A percentile compares a stretch with the other conserved stretches of the same genome.
Evolutionary conservation across 2,888 invertebrate species (phyloP).

Genomic region (Sabatieria punctata): DNA sequence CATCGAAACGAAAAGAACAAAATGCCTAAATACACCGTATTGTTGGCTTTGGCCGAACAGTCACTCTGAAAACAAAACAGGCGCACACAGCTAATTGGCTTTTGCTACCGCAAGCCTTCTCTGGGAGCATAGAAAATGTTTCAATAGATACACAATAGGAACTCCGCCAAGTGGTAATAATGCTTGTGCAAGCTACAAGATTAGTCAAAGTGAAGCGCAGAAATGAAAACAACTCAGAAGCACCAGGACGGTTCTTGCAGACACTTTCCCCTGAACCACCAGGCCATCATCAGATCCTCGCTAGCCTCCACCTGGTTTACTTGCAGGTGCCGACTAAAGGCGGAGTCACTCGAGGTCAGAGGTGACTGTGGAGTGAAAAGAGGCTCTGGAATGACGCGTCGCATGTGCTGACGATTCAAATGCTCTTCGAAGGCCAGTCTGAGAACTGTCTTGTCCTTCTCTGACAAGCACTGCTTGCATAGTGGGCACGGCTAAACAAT

Average conservation of each 20-base stretch:
- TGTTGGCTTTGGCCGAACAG: too few species aligned
- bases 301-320: constrained; percentile 7
- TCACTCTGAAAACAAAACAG: too few species aligned
- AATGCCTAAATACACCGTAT: too few species aligned
- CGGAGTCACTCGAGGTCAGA: background rate
- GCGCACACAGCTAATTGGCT: too few species aligned
- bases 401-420: constrained; percentile 56
- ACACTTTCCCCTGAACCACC: constrained; percentile 82
- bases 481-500: constrained; percentile 45
- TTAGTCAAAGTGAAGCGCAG: too few species aligned
- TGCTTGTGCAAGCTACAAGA: too few species aligned
- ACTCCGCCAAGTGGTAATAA: too few species aligned
- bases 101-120: too few species aligned
- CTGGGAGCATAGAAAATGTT: too few species aligned
- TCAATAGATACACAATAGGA: too few species aligned
- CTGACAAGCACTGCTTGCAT: constrained; percentile 57
- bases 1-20: too few species aligned
- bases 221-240: constrained; percentile 2
- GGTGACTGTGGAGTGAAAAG: constrained; percentile 11
- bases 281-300: constrained; percentile 53
- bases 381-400: constrained; percentile 57
- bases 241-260: constrained; percentile 62
- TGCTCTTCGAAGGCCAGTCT: constrained; percentile 59
- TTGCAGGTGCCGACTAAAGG: background rate
- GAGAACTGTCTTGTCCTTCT: constrained; percentile 44